Evolutionary conservation across 2,113 vertebrate species (phyloP), one percentile per base, ranked within the genome.

Genomic region (Festucalex cinctus): DNA sequence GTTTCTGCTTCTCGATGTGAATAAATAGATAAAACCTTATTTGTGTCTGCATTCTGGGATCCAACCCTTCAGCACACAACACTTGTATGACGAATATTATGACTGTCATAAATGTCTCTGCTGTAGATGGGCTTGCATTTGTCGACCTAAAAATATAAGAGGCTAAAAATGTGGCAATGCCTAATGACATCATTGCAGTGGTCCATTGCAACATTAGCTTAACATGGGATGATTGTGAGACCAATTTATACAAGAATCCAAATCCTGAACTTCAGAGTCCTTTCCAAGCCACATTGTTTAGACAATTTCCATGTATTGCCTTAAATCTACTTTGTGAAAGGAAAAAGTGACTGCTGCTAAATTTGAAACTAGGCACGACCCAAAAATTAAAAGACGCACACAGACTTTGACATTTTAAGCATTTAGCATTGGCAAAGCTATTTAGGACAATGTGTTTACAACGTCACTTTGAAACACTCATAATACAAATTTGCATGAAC

Each of bases 271-370:
- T 62, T 16, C 1, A 43, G 39, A 71, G 36, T 69, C 58, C 48
- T 28, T 78, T 78, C 75, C 63, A 80, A 80, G 64, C 79, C 74
- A 76, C 83, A 74, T 65, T 83, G 80, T 80, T 78, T 75, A 76
- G 51, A 77, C 57, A 35, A 44, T 77, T 81, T 53, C 54, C 54
- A 77, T 67, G 74, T 66, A 70, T 51, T 61, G 57, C 53, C 24
- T 39, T 13, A 12, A 54, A 61, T 71, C 71, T 76, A 73, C 61
- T 69, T 65, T 65, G 54, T 61, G 68, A 37, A 41, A 70, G 63
- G 62, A 68, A 73, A 80, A 69, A 66, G 68, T 26, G n/a, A 58
- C 39, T 9, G 63, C 65, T 44, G 35, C 39, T 54, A 56, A 71
- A 75, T 57, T 73, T 22, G 51, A 63, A 58, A 66, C 51, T 61